Evolutionary conservation across 2,113 vertebrate species (phyloP).

Genomic region (Sylvilagus bachmani): DNA sequence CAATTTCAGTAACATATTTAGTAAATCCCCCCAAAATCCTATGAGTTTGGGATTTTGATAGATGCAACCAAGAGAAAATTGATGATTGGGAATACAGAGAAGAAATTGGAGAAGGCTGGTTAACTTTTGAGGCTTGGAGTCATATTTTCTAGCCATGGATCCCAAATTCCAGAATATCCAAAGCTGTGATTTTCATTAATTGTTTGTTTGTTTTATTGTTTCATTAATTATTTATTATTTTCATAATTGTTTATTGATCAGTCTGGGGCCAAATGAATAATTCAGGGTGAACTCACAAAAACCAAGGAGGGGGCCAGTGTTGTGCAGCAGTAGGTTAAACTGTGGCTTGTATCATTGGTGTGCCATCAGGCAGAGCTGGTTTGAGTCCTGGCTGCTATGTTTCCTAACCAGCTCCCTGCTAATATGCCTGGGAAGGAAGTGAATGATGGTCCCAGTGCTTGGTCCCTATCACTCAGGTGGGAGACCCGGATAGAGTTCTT

Average conservation of each 20-base stretch:
- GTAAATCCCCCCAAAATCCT: neutral
- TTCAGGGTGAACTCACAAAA: slow-evolving; percentile 1
- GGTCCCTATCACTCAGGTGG: too few species aligned
- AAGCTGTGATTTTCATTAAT: slow-evolving; percentile 26
- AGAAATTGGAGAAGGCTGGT: neutral
- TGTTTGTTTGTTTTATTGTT: neutral
- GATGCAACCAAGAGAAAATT: neutral
- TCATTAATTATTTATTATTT: too few species aligned
- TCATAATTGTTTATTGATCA: slow-evolving; percentile 6
- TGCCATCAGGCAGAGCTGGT: too few species aligned
- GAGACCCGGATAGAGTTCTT: too few species aligned
- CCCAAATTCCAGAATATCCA: slow-evolving; percentile 34
- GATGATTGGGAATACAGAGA: neutral
- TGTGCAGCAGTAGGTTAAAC: too few species aligned
- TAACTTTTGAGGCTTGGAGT: neutral
- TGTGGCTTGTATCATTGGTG: too few species aligned
- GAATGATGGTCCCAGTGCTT: too few species aligned
- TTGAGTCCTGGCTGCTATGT: too few species aligned
- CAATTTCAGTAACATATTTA: neutral
- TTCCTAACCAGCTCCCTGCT: too few species aligned
- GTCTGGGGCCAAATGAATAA: neutral
- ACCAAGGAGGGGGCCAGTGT: neutral
- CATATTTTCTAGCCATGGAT: neutral
- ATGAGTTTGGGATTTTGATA: neutral
- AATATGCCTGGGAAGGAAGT: too few species aligned